Evolutionary conservation across 2,113 vertebrate species (phyloP), one percentile per base, ranked within the genome.

Genomic region (Acinonyx jubatus): DNA sequence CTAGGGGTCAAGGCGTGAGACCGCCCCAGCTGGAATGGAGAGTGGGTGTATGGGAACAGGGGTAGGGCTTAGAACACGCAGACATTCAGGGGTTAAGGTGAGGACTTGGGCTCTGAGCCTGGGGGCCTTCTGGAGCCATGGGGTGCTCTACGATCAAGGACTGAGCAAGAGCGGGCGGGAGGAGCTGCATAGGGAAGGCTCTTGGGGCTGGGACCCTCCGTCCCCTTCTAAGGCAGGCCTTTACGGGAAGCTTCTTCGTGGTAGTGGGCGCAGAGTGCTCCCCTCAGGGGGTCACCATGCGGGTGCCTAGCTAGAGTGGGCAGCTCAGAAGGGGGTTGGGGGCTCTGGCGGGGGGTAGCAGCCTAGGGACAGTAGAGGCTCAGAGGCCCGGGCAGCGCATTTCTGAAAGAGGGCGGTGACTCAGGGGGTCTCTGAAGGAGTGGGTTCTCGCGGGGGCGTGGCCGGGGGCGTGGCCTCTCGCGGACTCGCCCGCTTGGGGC

Each of bases 231-330:
- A 74, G 29, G 10, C 97, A 99, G 99, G 97, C 90, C 83, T 99
- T 99, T 86, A 97, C 99, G 21, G 98, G 97, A 27, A 98, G 96
- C 98, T 99, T 99, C 96, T 99, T 99, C 57, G 91, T 83, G 31
- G 97, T 98, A 91, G 97, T 99, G 71, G 96, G 99, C 74, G 95
- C 98, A 8, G 99, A 99, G 96, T 99, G 99, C 97, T 97, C 93
- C 68, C 91, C 98, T 31, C 86, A 93, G 9, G 99, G 99, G 45
- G 98, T 99, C 94, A 98, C 89, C 7, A 97, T 99, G 45, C 99
- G 99, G 99, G 99, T 99, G 98, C 94, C 45, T 5, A 33, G 33
- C 79, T 4, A 27, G 33, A 38, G 80, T 2, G 85, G 14, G 71
- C 80, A 18, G 61, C 80, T 85, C 36, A 0, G 45, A 41, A 48